These are phyloP conservation scores for Mustela lutreola DNA, from an alignment of 2,113 vertebrate species.

Conservation along the genomic window DNA sequence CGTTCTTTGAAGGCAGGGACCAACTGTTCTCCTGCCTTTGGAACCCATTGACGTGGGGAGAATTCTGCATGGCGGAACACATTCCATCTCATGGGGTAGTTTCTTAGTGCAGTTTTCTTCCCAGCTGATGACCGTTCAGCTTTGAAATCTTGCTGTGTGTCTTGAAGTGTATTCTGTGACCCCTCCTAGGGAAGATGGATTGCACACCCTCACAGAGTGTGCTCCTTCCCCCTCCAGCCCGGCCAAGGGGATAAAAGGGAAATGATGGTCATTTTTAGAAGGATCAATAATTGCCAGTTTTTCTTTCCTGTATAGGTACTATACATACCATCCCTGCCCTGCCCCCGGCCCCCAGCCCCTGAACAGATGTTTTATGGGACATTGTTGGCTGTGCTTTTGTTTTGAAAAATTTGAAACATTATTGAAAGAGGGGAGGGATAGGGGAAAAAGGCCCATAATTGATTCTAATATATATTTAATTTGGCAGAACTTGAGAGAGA, in stretches of 20 bases:
- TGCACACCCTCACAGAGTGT: background rate
- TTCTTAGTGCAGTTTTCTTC: background rate
- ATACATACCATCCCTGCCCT: background rate
- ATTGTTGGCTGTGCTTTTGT: slow-evolving; percentile 71
- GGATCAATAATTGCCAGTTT: slow-evolving; percentile 12
- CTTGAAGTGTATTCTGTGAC: background rate
- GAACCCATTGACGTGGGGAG: background rate
- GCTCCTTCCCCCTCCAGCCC: background rate
- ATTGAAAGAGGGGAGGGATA: slow-evolving; percentile 64
- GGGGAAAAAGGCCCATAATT: slow-evolving; percentile 62
- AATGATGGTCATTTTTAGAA: slow-evolving; percentile 52
- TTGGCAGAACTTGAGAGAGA: slow-evolving; percentile 88
- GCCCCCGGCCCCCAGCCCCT: background rate
- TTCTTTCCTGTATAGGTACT: slow-evolving; percentile 7
- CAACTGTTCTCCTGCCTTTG: background rate
- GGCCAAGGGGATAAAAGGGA: slow-evolving; percentile 32
- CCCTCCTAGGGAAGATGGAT: slow-evolving; percentile 41
- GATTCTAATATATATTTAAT: slow-evolving; percentile 83
- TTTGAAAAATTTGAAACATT: slow-evolving; percentile 71
- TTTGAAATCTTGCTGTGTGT: slow-evolving; percentile 5
- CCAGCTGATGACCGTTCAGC: background rate
- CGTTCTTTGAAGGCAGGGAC: slow-evolving; percentile 13
- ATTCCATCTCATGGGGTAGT: background rate
- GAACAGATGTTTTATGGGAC: slow-evolving; percentile 70
- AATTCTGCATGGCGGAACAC: background rate